Percentiles rank a stretch among this genome's conserved stretches.
These are phyloP conservation scores for Gopherus flavomarginatus DNA, from an alignment of 2,113 vertebrate species.

Conservation along the genomic window DNA sequence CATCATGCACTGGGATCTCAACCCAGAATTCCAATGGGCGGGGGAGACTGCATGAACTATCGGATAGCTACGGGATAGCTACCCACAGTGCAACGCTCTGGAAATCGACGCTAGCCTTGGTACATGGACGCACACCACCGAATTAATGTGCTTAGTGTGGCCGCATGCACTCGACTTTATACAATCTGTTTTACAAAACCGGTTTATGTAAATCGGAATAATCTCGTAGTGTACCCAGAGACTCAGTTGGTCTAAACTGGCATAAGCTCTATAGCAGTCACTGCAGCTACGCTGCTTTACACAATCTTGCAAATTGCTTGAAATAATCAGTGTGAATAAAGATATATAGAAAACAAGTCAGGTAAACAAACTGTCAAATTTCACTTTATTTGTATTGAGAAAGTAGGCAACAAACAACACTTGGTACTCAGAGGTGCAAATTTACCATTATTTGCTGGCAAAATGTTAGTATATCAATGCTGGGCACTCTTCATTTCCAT, in stretches of 20 bases:
- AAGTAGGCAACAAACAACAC: slow-evolving; percentile 67
- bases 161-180: too few relatives aligned
- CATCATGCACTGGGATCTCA: too few relatives aligned
- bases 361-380: slow-evolving; percentile 69
- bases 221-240: too few relatives aligned
- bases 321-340: slow-evolving; percentile 27
- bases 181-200: too few relatives aligned
- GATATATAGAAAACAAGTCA: slow-evolving; percentile 10
- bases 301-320: slow-evolving; percentile 10
- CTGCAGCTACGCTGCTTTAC: slow-evolving; percentile 1
- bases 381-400: slow-evolving; percentile 81
- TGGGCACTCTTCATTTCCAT: slow-evolving; percentile 11
- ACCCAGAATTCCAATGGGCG: too few relatives aligned
- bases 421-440: slow-evolving; percentile 64
- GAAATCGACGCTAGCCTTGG: too few relatives aligned
- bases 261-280: neutral
- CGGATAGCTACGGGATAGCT: too few relatives aligned
- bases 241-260: neutral
- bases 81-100: too few relatives aligned
- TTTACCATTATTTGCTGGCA: slow-evolving; percentile 63
- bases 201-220: too few relatives aligned
- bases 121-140: too few relatives aligned
- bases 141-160: too few relatives aligned
- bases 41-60: too few relatives aligned
- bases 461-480: slow-evolving; percentile 3